phyloP scores from a whole-genome alignment of 2,113 vertebrate genomes.

The Leptosomus discolor region DNA sequence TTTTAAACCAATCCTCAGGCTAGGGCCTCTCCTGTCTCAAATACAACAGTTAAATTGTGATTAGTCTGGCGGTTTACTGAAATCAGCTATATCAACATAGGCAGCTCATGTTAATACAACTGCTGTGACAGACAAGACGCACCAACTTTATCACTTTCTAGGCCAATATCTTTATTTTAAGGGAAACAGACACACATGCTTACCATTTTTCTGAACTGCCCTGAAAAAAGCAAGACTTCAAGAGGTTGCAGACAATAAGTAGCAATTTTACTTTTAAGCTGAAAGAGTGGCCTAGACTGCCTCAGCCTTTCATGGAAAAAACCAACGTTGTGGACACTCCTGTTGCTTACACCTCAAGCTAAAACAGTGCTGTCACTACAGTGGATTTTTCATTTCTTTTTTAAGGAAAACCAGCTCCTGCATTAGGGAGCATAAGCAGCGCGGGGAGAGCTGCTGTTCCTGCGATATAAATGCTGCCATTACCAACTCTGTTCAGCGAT shows the following conservation, averaged over 20 bases:
- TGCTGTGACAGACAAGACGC: too few relatives aligned
- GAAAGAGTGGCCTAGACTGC: background rate
- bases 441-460: background rate
- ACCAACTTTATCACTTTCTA: background rate
- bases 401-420: background rate
- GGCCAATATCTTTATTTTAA: background rate
- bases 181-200: accelerated
- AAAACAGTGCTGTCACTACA: background rate
- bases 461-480: background rate
- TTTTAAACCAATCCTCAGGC: background rate
- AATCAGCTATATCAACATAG: background rate
- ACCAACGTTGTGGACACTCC: background rate
- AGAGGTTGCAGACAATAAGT: background rate
- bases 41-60: background rate
- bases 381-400: background rate
- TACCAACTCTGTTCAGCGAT: background rate
- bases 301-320: background rate
- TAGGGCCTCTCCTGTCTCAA: background rate
- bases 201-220: background rate
- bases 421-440: background rate
- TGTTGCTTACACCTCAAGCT: background rate
- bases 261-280: background rate
- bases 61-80: background rate
- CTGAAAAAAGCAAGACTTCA: background rate
- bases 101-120: background rate